These are phyloP conservation scores for Mesoligia furuncula DNA, from an alignment of 2,888 invertebrate genomes.

Conservation along the genomic window DNA sequence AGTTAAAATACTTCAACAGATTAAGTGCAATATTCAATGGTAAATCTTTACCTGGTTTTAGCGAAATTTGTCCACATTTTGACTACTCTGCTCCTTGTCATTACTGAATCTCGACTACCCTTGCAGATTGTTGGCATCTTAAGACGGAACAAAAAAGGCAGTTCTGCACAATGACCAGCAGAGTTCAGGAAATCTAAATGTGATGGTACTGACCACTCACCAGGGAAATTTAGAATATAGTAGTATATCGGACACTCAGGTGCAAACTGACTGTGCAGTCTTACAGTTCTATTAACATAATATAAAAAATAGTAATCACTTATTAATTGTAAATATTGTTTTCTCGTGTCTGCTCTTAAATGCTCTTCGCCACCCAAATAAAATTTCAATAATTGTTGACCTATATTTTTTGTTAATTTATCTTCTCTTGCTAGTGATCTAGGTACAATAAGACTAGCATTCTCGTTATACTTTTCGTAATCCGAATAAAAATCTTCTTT, in stretches of 20 bases:
- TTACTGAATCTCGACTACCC: slow-evolving; percentile 81
- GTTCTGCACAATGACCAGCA: slow-evolving; percentile 82
- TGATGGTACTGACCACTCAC: slow-evolving; percentile 81
- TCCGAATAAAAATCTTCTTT: slow-evolving; percentile 77
- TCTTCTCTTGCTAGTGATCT: slow-evolving; percentile 76
- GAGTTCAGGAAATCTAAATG: slow-evolving; percentile 76
- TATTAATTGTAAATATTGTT: slow-evolving; percentile 82
- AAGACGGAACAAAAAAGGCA: slow-evolving; percentile 82
- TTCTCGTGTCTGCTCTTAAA: slow-evolving; percentile 78
- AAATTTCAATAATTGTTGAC: slow-evolving; percentile 81
- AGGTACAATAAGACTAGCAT: slow-evolving; percentile 80
- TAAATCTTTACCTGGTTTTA: slow-evolving; percentile 82
- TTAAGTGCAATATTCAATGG: not conserved
- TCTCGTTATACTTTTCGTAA: slow-evolving; percentile 80
- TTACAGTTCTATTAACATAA: slow-evolving; percentile 83
- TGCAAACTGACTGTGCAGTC: slow-evolving; percentile 78
- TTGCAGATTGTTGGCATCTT: slow-evolving; percentile 74
- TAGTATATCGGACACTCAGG: slow-evolving; percentile 82
- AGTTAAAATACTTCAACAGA: not conserved
- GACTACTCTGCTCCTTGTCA: slow-evolving; percentile 80
- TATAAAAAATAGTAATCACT: slow-evolving; percentile 86
- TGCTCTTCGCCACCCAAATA: slow-evolving; percentile 80
- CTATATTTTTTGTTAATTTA: slow-evolving; percentile 76
- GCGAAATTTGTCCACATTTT: slow-evolving; percentile 90
- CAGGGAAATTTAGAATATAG: slow-evolving; percentile 82